Evolutionary conservation across 2,797 vertebrate species (phyloP).

Genomic region (Lithobates sylvaticus): DNA sequence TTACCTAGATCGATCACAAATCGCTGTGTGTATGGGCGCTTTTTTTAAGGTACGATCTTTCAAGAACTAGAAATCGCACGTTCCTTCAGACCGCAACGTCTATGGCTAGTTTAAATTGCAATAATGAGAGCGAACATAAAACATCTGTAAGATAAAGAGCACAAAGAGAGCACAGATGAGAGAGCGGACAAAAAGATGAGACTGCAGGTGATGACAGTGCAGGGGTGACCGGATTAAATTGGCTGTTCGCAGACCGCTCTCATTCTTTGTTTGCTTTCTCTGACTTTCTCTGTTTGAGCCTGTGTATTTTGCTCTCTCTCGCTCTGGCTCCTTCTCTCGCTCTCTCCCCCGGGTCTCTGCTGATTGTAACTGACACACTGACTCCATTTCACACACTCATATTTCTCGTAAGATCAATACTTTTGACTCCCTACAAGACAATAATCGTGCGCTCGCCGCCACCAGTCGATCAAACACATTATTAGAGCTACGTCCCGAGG

Average conservation of each 20-base stretch:
- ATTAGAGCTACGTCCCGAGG: constrained; percentile 90
- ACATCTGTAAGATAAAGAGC: not conserved
- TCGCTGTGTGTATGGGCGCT: too few species aligned
- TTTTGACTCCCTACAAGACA: constrained; percentile 98
- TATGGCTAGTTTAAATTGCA: not conserved
- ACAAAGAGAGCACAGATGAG: constrained; percentile 17
- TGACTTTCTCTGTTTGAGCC: not conserved
- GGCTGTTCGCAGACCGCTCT: constrained; percentile 14
- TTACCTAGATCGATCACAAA: too few species aligned
- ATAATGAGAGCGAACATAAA: not conserved
- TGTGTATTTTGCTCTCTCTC: constrained; percentile 3
- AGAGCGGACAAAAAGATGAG: constrained; percentile 2
- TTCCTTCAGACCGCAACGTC: not conserved
- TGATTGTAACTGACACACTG: constrained; percentile 97
- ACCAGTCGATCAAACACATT: constrained; percentile 93
- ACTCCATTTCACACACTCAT: constrained; percentile 92
- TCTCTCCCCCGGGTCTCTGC: constrained; percentile 88
- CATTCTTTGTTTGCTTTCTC: constrained; percentile 3
- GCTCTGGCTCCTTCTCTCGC: constrained; percentile 16
- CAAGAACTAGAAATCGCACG: not conserved
- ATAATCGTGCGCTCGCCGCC: constrained; percentile 89
- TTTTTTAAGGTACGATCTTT: not conserved
- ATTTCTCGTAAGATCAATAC: constrained; percentile 97
- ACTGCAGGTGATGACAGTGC: not conserved
- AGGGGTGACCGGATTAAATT: not conserved